Conservation (phyloP, 2,797 vertebrate species). For the Aulostomus chinensis region DNA sequence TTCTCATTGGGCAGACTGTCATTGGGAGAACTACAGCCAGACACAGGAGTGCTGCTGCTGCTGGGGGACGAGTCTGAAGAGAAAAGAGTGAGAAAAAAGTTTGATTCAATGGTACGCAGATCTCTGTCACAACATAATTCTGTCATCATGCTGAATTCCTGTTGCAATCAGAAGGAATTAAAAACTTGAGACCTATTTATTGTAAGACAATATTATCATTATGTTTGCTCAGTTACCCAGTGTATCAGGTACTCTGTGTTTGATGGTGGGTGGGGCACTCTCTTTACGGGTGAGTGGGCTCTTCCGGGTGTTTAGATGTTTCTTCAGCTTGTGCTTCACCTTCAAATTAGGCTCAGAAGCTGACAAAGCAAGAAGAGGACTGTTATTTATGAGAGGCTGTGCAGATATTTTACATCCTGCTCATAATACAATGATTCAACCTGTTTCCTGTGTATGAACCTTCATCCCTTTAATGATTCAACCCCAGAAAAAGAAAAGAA, state of each 20-base stretch:
- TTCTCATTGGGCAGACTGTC: constrained; percentile 91
- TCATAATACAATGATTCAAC: no score
- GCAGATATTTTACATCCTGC: no score
- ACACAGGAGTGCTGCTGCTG: constrained; percentile 95
- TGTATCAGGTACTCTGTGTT: constrained; percentile 83
- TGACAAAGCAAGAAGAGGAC: constrained; percentile 31
- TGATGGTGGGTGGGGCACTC: constrained; percentile 89
- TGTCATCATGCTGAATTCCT: no score
- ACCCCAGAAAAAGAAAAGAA: no score
- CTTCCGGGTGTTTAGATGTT: constrained; percentile 92
- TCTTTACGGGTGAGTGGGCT: constrained; percentile 94
- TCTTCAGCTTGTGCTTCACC: constrained; percentile 93
- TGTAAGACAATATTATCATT: no score
- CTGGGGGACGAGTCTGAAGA: constrained; percentile 91
- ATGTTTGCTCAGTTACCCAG: constrained; percentile 78
- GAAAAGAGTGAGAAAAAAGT: no score
- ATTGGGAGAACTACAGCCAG: constrained; percentile 94
- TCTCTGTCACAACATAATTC: no score
- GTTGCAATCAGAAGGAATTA: no score
- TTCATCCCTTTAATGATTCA: no score
- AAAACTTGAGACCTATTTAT: no score
- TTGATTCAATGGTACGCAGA: no score
- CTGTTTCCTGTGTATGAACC: no score
- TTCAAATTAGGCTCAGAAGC: constrained; percentile 97
- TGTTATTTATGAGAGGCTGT: constrained; percentile 3